Percentiles rank a stretch among this genome's conserved stretches.
Conservation (phyloP, 2,113 vertebrate genomes). For the Potamarius usumacintae region DNA sequence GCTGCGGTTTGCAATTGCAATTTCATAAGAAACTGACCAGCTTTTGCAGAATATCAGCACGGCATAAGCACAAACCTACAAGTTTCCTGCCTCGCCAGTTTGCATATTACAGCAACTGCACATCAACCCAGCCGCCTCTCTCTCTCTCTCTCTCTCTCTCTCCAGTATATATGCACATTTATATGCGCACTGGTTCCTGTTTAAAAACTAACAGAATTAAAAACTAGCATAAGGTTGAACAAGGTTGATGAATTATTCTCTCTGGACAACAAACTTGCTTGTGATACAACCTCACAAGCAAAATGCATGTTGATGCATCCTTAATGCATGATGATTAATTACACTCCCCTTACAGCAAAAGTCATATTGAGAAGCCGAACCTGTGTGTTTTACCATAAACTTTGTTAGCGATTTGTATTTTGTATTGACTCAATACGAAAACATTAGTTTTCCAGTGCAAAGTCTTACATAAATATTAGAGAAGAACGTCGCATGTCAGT, state of each 20-base stretch:
- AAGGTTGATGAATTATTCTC: not conserved
- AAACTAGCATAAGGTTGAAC: no score
- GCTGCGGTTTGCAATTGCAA: conserved; percentile 13
- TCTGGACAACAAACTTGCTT: not conserved
- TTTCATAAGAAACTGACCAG: conserved; percentile 34
- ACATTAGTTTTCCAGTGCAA: no score
- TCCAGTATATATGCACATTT: no score
- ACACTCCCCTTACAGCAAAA: not conserved
- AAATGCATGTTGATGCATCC: no score
- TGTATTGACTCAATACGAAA: no score
- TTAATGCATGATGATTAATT: not conserved
- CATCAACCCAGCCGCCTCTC: not conserved
- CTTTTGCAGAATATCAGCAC: conserved; percentile 27
- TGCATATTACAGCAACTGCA: not conserved
- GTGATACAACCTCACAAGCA: no score
- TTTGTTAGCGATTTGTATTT: no score
- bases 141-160: not conserved
- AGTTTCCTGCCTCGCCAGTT: not conserved
- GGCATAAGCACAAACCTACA: not conserved
- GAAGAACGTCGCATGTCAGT: no score
- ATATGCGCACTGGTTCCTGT: not conserved
- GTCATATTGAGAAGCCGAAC: not conserved
- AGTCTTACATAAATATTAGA: no score
- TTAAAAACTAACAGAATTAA: no score
- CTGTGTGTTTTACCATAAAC: no score